Evolutionary conservation across 2,888 invertebrate genomes (phyloP).

Genomic region (Ectropis crepuscularia): DNA sequence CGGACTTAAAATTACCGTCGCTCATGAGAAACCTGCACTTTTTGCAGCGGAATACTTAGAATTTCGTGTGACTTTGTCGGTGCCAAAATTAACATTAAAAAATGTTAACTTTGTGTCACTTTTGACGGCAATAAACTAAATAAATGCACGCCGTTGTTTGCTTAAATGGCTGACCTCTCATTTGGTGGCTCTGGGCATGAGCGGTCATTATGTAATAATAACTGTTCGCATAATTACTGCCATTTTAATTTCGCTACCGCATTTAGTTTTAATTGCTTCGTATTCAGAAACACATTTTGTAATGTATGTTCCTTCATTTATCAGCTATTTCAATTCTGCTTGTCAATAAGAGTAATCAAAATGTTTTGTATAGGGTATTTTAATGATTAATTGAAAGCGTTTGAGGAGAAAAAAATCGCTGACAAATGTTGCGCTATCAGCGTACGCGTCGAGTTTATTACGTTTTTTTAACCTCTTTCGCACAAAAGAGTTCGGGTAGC

Average conservation of each 20-base stretch:
- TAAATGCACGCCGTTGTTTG: slow-evolving; percentile 66
- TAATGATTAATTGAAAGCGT: slow-evolving; percentile 72
- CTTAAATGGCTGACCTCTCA: slow-evolving; percentile 60
- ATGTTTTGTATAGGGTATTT: slow-evolving; percentile 56
- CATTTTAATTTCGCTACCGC: slow-evolving; percentile 41
- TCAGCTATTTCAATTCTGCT: slow-evolving; percentile 56
- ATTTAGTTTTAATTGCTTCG: slow-evolving; percentile 43
- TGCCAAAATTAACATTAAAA: slow-evolving; percentile 72
- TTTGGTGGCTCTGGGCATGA: slow-evolving; percentile 48
- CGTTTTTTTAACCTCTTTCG: slow-evolving; percentile 63
- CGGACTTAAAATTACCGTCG: slow-evolving; percentile 61
- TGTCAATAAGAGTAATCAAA: slow-evolving; percentile 63
- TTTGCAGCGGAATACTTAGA: slow-evolving; percentile 75
- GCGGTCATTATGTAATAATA: slow-evolving; percentile 42
- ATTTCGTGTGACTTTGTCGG: slow-evolving; percentile 62
- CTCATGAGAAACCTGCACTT: slow-evolving; percentile 76
- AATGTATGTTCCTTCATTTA: slow-evolving; percentile 49
- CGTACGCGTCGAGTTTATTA: slow-evolving; percentile 57
- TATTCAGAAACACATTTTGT: slow-evolving; percentile 36
- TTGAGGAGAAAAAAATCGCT: slow-evolving; percentile 64
- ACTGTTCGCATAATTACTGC: slow-evolving; percentile 43
- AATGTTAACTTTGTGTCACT: slow-evolving; percentile 67
- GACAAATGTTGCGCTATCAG: slow-evolving; percentile 73
- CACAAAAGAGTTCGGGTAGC: slow-evolving; percentile 72
- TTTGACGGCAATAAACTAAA: slow-evolving; percentile 69